Base-by-base conservation (phyloP, 2,113 vertebrate species). In the Formicarius rufipectus region DNA sequence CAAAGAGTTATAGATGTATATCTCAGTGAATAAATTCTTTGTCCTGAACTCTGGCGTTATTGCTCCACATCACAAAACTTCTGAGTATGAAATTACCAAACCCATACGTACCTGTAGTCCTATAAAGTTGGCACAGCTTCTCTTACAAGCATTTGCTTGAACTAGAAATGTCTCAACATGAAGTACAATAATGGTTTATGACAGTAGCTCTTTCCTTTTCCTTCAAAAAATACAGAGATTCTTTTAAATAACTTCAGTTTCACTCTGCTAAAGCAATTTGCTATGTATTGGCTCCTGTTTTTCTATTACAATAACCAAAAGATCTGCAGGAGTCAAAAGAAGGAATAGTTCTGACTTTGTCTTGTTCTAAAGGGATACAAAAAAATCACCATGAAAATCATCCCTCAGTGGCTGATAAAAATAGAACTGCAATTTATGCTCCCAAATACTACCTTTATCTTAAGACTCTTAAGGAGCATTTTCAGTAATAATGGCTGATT, bases 401-500 rank as follows among this genome's bases (percentile, higher is more conserved):
- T 91, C 79, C 25, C 71, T 93, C 89, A 87, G 63, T 96, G 81
- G 85, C 74, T 95, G 94, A 87, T 87, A 95, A 97, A 98, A 97
- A 97, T 85, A 95, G 96, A 96, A 90, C 56, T 89, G 91, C 95
- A 96, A 96, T 97, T 97, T 97, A 95, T 96, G 87, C 74, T 97
- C 81, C 86, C 63, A 96, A 96, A 96, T 93, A 92, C 67, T 92
- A 84, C 93, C 91, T 96, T 96, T 95, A 76, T 97, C 96, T 96
- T 92, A 86, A 96, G 93, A 78, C 96, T 98, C 96, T 98, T 97
- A 93, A 87, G 76, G 90, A 95, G 47, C 93, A 91, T 97, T 97
- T 98, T 96, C 96, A 77, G 20, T 97, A 89, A 81, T 97, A 98
- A 97, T 97, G 94, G 95, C 95, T 98, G 97, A 98, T 98, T 97